phyloP scores from a whole-genome alignment of 2,113 vertebrate genomes.

The Reinhardtius hippoglossoides region DNA sequence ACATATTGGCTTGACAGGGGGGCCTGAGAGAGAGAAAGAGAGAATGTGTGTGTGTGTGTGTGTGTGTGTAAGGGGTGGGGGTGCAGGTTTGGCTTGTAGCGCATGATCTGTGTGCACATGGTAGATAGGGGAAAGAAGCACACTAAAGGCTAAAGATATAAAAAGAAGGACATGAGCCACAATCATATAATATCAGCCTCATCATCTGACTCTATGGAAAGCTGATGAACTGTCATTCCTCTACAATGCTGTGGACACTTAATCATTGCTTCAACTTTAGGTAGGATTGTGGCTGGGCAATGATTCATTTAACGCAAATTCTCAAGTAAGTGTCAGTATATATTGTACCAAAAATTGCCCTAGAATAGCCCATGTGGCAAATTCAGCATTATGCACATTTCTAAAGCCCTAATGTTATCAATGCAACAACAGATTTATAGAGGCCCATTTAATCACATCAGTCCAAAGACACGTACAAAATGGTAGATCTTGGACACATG shows the following conservation, averaged over 20 bases:
- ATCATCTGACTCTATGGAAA: neutral
- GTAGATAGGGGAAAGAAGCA: neutral
- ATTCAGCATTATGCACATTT: neutral
- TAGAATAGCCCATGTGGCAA: neutral
- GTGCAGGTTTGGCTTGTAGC: neutral
- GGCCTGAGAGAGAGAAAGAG: neutral
- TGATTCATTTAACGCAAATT: neutral
- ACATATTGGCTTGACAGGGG: slow-evolving; percentile 7
- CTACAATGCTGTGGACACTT: neutral
- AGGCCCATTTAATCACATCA: neutral
- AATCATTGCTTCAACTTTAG: neutral
- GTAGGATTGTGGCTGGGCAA: neutral
- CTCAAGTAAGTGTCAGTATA: neutral
- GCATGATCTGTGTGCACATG: neutral
- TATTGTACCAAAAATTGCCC: neutral
- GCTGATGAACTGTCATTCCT: neutral
- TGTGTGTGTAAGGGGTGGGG: neutral
- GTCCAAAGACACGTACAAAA: neutral
- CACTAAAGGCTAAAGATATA: neutral
- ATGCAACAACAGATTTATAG: neutral
- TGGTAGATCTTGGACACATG: neutral
- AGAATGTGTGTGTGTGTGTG: neutral
- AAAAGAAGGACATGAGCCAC: neutral
- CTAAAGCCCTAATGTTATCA: neutral
- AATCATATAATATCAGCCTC: neutral